These are phyloP conservation scores for Etheostoma nigrum DNA, from an alignment of 2,797 vertebrate species.

Conservation along the genomic window DNA sequence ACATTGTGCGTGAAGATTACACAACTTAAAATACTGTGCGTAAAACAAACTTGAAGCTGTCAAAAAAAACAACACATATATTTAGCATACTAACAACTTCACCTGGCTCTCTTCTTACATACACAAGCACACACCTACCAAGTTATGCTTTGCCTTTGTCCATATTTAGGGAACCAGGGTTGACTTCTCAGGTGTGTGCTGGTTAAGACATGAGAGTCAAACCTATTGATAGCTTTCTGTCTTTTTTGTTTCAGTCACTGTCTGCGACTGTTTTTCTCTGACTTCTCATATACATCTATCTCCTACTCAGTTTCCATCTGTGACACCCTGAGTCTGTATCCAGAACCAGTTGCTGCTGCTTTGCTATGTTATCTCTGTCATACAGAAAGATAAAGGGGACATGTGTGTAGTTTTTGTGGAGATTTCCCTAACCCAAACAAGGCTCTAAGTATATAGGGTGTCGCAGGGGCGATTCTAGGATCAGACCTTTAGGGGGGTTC, in stretches of 20 bases:
- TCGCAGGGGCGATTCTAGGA: too few relatives aligned
- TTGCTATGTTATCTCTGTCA: neutral
- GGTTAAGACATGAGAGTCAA: slow-evolving; percentile 39
- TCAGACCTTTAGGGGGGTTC: too few relatives aligned
- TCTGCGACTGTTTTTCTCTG: neutral
- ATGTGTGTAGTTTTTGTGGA: neutral
- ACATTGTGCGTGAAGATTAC: slow-evolving; percentile 18
- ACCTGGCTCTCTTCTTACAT: slow-evolving; percentile 1
- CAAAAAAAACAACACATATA: slow-evolving; percentile 14
- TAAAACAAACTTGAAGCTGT: slow-evolving; percentile 39
- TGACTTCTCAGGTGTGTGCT: slow-evolving; percentile 43
- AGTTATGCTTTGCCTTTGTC: slow-evolving; percentile 4
- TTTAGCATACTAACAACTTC: neutral
- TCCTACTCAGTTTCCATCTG: slow-evolving; percentile 14
- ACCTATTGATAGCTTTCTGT: slow-evolving; percentile 38
- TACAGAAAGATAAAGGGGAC: neutral
- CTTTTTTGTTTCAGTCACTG: slow-evolving; percentile 16
- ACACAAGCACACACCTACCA: slow-evolving; percentile 27
- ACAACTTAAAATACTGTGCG: slow-evolving; percentile 21
- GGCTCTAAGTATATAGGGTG: neutral
- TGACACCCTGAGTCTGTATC: slow-evolving; percentile 9
- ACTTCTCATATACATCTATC: slow-evolving; percentile 22
- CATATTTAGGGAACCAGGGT: slow-evolving; percentile 24
- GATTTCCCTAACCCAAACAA: neutral
- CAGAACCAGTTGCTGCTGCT: slow-evolving; percentile 27